Evolutionary conservation across 2,888 invertebrate genomes (phyloP), one percentile per base, ranked within the genome.

Genomic region (Sphecodes monilicornis): DNA sequence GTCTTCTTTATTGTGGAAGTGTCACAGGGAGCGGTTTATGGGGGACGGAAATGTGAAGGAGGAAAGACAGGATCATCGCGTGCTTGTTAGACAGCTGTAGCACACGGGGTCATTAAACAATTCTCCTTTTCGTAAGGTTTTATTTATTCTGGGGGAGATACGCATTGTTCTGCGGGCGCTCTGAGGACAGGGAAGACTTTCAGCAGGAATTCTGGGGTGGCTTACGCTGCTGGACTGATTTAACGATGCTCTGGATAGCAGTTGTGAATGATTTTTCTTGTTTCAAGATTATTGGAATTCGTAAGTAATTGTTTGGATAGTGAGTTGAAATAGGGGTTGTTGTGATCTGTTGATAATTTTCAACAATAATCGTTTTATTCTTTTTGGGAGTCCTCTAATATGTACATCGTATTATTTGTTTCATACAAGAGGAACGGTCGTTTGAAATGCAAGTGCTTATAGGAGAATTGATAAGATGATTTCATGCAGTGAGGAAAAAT

Each of bases 41-140:
- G 64, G 64, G 80, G 80, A 46, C 46, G 36, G 57, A 36, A 39
- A 76, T 71, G 39, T 29, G 74, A 79, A 73, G 46, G 60, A 26
- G 29, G 66, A 66, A 18, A 39, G 13, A 68, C 29, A 46, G 74
- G 70, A 75, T 79, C 64, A 82, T 71, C 74, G 46, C 29, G 60
- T 18, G 3, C 73, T 74, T 69, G 82, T 82, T 50, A 79, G 68
- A 79, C 79, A 74, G 50, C 54, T 70, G 64, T 57, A 50, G 10
- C n/a, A 22, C 32, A 22, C 32, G 60, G 69, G 69, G 22, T 50
- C 69, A 39, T 64, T 74, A 43, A 75, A 36, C 36, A 8, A 43
- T 10, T 32, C 46, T 5, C 60, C 75, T 22, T 69, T 69, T 46
- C 18, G 5, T 39, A 36, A 26, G 75, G 74, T 75, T 79, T 79